Evolutionary conservation across 2,797 vertebrate species (phyloP).

Genomic region (Typhlichthys subterraneus): DNA sequence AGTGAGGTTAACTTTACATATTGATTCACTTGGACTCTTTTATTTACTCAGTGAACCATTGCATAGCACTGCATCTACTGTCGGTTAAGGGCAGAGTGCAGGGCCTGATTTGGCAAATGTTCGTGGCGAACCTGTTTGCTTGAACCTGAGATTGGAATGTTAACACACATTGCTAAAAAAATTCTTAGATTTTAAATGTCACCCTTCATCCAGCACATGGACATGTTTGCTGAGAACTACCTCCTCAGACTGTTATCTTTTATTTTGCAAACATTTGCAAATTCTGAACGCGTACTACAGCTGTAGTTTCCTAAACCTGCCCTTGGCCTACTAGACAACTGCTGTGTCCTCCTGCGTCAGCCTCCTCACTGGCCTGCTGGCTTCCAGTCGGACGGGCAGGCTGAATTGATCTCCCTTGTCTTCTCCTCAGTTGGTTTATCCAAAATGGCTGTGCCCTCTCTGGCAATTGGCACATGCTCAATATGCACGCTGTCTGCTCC

Average conservation of each 20-base stretch:
- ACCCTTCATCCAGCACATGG: too few relatives aligned
- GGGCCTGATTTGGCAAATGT: background rate
- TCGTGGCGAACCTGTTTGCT: too few relatives aligned
- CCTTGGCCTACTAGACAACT: slow-evolving; percentile 15
- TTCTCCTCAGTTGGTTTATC: slow-evolving; percentile 44
- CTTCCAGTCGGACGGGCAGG: slow-evolving; percentile 39
- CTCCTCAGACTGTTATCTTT: too few relatives aligned
- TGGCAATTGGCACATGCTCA: slow-evolving; percentile 61
- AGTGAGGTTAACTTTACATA: background rate
- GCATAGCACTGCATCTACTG: background rate
- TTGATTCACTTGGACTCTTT: background rate
- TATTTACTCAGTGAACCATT: background rate
- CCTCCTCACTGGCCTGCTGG: slow-evolving; percentile 24
- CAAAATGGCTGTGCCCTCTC: slow-evolving; percentile 36
- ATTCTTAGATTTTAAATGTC: too few relatives aligned
- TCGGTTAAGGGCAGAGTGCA: slow-evolving; percentile 4
- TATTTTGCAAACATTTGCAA: slow-evolving; percentile 1
- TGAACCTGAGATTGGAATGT: too few relatives aligned
- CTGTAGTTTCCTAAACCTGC: slow-evolving; percentile 27
- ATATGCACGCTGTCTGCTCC: slow-evolving; percentile 21
- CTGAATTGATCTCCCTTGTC: slow-evolving; percentile 44
- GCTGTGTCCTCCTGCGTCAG: slow-evolving; percentile 48
- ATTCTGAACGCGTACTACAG: background rate
- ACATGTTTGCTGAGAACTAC: too few relatives aligned
- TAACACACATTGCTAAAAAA: too few relatives aligned